Base-by-base conservation (phyloP, 92 coral and sea anemone genomes). In the Isaurus tuberculatus region DNA sequence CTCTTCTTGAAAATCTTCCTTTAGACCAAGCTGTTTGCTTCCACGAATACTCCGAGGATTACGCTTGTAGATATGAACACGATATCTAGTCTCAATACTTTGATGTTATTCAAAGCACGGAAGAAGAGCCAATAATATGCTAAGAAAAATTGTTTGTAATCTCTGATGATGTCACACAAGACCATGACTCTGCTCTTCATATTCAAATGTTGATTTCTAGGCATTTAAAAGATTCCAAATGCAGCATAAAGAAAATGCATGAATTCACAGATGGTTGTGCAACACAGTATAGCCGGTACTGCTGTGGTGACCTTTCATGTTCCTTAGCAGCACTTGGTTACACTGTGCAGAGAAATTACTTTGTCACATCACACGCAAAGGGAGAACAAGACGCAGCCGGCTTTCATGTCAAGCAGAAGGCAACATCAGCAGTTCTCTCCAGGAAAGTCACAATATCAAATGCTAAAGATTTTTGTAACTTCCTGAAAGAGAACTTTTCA, bases 111-210 rank as follows among this genome's bases (percentile, higher is more conserved):
- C 37, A 28, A 43, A 46, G 65, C 10, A 82, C 75, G 26, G 79
- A 57, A 11, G 71, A 71, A 34, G 68, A 72, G 33, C 65, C 81
- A 11, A 13, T 15, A 57, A 73, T 61, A 40, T 23, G 58, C 44
- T 58, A 84, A 19, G 87, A 84, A 17, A 66, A 72, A 32, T 25
- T 72, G 46, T 61, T 84, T 72, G 81, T 55, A 11, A 26, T 72
- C 29, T 53, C 63, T 26, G 87, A 84, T 72, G 81, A 72, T 7
- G 48, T 10, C 27, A 61, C 61, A 8, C 81, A 72, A 30, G 81
- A 84, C 34, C 81, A 83, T 60, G 73, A 83, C 58, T 58, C 81
- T 58, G 81, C 72, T 61, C 81, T 60, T 36, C 65, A 73, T 70
- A 73, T 84, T 70, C 87, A 84, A 29, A 61, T 40, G 43, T 20